Base-by-base conservation (phyloP, 2,113 vertebrate species). In the Coturnix japonica region DNA sequence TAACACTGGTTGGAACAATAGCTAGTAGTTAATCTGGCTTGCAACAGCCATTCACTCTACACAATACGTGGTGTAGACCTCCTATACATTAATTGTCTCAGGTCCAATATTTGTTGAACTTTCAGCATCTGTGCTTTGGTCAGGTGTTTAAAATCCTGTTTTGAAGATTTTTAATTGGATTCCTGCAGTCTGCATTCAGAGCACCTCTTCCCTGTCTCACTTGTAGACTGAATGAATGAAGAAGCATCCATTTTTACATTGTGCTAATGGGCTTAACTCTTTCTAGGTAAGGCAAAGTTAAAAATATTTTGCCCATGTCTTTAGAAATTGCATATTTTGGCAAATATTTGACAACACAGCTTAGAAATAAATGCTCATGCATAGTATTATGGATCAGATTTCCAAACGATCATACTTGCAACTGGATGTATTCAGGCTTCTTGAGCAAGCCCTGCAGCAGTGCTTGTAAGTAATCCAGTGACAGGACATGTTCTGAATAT, bases 21-120 rank as follows among this genome's bases (percentile, higher is more conserved):
- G 30, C 6, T 44, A 30, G 17, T 15, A 74, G 83, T 66, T 77
- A 57, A 47, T 31, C 67, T 57, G 3, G 12, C 13, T 23, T 46
- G 16, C 22, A 69, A 54, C n/a, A 21, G 6, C 47, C 59, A 4
- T 41, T 28, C 9, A 4, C 60, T 56, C 67, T 46, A 17, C 22
- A 69, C 13, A 49, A 9, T 0, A 1, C 9, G 63, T 21, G 22
- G 2, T 19, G 6, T 4, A 76, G 41, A 13, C 4, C 15, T 25
- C 11, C 13, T 35, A 37, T 9, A 16, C 8, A 19, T 46, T 64
- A 51, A 33, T 26, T 19, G 37, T 17, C 79, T 79, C 28, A 57
- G 43, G n/a, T 31, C 67, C 26, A 77, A 35, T 35, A 41, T 49
- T 35, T 47, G 23, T 81, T 80, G 65, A 86, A 26, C 8, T 39